A percentile compares a stretch with the other conserved stretches of the same genome.
These are phyloP conservation scores for Planiliza haematocheilus DNA, from an alignment of 2,113 vertebrate genomes.

Conservation along the genomic window DNA sequence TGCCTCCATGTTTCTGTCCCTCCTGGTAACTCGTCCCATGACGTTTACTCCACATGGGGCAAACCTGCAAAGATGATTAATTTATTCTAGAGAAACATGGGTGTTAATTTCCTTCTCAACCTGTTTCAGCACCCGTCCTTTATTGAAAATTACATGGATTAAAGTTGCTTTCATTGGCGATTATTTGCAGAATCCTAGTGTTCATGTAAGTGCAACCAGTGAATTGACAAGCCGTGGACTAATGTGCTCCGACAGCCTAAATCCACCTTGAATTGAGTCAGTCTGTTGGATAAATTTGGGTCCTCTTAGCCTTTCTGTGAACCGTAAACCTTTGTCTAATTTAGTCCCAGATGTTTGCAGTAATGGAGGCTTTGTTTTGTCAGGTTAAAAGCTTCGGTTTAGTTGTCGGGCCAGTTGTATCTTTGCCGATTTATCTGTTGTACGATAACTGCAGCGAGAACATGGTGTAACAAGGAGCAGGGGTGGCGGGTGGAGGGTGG, in stretches of 20 bases:
- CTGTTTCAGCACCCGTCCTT: too few relatives aligned
- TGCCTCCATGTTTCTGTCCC: too few relatives aligned
- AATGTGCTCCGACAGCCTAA: slow-evolving; percentile 14
- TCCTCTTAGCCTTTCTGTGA: slow-evolving; percentile 9
- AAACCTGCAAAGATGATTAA: too few relatives aligned
- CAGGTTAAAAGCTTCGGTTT: neutral
- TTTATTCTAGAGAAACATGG: too few relatives aligned
- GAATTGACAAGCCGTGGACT: neutral
- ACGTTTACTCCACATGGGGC: too few relatives aligned
- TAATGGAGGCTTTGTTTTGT: neutral
- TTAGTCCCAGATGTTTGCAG: neutral
- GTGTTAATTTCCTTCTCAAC: too few relatives aligned
- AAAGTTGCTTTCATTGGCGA: too few relatives aligned
- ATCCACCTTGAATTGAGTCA: slow-evolving; percentile 6
- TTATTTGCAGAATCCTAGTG: too few relatives aligned
- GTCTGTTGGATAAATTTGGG: slow-evolving; percentile 13
- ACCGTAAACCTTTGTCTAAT: neutral
- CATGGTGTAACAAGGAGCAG: neutral
- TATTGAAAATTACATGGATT: too few relatives aligned
- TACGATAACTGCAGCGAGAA: neutral
- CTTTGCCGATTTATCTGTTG: neutral
- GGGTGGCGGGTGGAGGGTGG: neutral
- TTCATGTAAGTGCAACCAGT: neutral
- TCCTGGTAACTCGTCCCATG: too few relatives aligned
- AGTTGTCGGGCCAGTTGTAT: too few relatives aligned